Conservation (phyloP, 1,140 invertebrate genomes). For the Papilio polyxenes region DNA sequence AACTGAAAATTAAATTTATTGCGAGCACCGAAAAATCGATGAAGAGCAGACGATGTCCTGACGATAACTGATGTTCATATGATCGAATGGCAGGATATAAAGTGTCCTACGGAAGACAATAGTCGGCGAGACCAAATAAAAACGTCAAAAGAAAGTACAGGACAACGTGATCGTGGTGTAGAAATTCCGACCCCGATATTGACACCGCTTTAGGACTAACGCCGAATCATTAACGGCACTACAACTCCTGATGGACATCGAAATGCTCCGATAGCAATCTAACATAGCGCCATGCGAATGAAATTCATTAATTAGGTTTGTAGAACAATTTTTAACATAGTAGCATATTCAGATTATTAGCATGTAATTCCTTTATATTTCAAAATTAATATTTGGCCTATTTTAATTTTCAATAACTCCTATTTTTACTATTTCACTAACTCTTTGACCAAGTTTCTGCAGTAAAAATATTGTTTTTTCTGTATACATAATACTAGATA, state of each 20-base stretch:
- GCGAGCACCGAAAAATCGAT: slow-evolving; percentile 50
- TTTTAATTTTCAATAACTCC: not conserved
- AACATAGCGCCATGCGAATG: slow-evolving; percentile 50
- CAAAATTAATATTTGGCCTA: not conserved
- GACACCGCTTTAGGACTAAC: slow-evolving; percentile 67
- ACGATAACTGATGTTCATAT: slow-evolving; percentile 68
- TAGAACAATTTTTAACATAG: not conserved
- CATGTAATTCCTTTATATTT: not conserved
- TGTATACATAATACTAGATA: not conserved
- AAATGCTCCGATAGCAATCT: slow-evolving; percentile 63
- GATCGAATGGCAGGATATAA: slow-evolving; percentile 75
- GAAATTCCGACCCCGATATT: slow-evolving; percentile 72
- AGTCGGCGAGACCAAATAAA: slow-evolving; percentile 70
- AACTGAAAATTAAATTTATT: slow-evolving; percentile 39
- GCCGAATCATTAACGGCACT: slow-evolving; percentile 66
- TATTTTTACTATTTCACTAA: not conserved
- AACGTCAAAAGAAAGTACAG: slow-evolving; percentile 74
- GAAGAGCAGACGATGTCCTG: slow-evolving; percentile 56
- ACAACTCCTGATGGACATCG: slow-evolving; percentile 60
- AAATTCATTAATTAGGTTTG: slow-evolving; percentile 52
- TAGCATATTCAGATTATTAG: not conserved
- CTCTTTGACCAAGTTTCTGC: not conserved
- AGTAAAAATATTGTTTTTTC: too few relatives aligned
- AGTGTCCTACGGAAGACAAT: slow-evolving; percentile 72
- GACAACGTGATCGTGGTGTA: slow-evolving; percentile 71